Evolutionary conservation across 2,888 invertebrate genomes (phyloP), one percentile per base, ranked within the genome.

Genomic region (Polylopha cassiicola): DNA sequence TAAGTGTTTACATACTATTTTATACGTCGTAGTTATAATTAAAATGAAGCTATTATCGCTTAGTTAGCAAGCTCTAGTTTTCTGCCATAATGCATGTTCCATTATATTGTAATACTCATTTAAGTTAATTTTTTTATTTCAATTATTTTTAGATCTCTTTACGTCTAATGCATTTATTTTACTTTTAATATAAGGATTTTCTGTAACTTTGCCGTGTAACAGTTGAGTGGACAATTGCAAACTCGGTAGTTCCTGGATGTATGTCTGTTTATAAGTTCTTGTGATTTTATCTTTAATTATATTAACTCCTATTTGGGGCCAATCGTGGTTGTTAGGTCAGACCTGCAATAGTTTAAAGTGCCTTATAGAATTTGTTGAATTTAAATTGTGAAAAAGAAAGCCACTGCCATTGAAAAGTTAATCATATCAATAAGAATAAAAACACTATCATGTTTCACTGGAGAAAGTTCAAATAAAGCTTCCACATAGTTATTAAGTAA

Each of bases 21-120:
- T 68, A 56, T 73, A 65, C 69, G 71, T 71, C 63, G 48, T 81
- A 80, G 76, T 66, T 73, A 47, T 76, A 69, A 65, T 64, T 58
- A 62, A 76, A 78, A 76, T 69, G 79, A 84, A 75, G 84, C 84
- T 82, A 80, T 80, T 77, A 73, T 73, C 75, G 81, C 82, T 80
- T 79, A 77, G 76, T 78, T 73, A 80, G 80, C 81, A 74, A 76
- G 66, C 76, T 79, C 72, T 80, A 81, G 79, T 80, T 78, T 73
- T 85, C 80, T 85, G 86, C 86, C 86, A 86, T 86, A 86, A 82
- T 79, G 85, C 86, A 86, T 82, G 86, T 86, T 86, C 86, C 86
- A 84, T 82, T 80, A 71, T 61, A 56, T 75, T 75, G 76, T 84
- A 86, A 86, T 86, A 86, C 86, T 86, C 86, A 86, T 71, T 55